These are phyloP conservation scores for Antheraea pernyi DNA, from an alignment of 1,140 invertebrate species.

Conservation along the genomic window DNA sequence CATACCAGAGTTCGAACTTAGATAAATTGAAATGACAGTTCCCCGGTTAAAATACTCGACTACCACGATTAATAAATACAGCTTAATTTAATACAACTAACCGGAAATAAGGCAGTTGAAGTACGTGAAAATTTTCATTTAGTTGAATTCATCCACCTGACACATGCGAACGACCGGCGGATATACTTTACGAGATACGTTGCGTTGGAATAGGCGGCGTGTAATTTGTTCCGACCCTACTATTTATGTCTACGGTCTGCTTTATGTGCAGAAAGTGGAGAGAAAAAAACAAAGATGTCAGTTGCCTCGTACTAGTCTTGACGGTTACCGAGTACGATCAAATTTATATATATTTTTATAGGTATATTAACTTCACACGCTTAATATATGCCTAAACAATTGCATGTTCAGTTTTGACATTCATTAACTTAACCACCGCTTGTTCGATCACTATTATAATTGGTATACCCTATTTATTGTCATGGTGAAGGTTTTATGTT, in stretches of 20 bases:
- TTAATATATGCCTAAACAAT: no score
- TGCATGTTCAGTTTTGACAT: no score
- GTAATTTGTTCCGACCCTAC: conserved; percentile 60
- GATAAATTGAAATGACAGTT: no score
- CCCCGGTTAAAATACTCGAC: no score
- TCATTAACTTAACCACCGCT: no score
- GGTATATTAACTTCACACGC: background rate
- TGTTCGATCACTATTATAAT: no score
- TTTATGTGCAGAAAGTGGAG: conserved; percentile 47
- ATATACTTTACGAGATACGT: conserved; percentile 47
- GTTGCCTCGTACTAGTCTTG: background rate
- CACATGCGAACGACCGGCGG: conserved; percentile 33
- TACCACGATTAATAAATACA: conserved; percentile 15
- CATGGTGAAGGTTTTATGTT: no score
- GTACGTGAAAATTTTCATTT: conserved; percentile 63
- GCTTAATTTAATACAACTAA: conserved; percentile 25
- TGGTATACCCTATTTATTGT: no score
- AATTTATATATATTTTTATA: background rate
- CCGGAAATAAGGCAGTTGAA: conserved; percentile 43
- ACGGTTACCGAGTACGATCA: background rate
- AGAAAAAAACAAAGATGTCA: conserved; percentile 27
- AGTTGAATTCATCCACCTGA: conserved; percentile 44
- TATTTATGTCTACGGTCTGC: conserved; percentile 59
- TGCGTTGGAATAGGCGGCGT: conserved; percentile 35
- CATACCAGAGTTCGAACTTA: no score